Conservation (phyloP, 2,113 vertebrate genomes). For the Leptodactylus fuscus region DNA sequence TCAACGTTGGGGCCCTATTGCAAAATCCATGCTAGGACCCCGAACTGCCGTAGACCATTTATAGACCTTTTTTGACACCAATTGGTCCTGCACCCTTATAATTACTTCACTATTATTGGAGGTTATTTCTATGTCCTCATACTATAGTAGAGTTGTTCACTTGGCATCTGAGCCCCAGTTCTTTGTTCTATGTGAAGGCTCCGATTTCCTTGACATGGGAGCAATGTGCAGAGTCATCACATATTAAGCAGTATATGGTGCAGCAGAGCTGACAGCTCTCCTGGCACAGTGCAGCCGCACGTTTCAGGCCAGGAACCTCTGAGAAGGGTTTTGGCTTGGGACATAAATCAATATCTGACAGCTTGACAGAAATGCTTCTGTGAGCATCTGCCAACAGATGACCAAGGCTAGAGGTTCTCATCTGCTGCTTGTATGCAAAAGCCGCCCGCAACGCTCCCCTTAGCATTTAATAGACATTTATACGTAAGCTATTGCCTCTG, state of each 20-base stretch:
- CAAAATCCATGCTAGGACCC: no score
- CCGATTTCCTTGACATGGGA: not conserved
- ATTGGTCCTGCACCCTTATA: no score
- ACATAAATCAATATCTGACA: constrained; percentile 34
- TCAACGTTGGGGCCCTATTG: no score
- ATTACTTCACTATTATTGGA: no score
- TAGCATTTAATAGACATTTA: not conserved
- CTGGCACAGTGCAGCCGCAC: not conserved
- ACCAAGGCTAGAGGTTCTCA: not conserved
- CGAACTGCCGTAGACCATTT: no score
- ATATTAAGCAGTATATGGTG: not conserved
- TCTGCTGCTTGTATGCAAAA: not conserved
- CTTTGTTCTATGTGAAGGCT: not conserved
- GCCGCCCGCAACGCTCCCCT: not conserved
- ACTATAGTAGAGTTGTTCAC: not conserved
- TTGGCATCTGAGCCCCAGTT: not conserved
- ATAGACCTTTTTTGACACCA: no score
- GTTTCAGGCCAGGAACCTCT: not conserved
- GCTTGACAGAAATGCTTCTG: constrained; percentile 22
- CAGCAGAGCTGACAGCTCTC: not conserved
- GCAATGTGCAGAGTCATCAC: constrained; percentile 5
- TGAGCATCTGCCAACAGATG: constrained; percentile 12
- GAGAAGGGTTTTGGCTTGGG: constrained; percentile 20
- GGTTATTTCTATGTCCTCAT: no score
- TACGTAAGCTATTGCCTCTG: not conserved